Base-by-base conservation (phyloP, 2,888 invertebrate species). In the Andrena bucephala region DNA sequence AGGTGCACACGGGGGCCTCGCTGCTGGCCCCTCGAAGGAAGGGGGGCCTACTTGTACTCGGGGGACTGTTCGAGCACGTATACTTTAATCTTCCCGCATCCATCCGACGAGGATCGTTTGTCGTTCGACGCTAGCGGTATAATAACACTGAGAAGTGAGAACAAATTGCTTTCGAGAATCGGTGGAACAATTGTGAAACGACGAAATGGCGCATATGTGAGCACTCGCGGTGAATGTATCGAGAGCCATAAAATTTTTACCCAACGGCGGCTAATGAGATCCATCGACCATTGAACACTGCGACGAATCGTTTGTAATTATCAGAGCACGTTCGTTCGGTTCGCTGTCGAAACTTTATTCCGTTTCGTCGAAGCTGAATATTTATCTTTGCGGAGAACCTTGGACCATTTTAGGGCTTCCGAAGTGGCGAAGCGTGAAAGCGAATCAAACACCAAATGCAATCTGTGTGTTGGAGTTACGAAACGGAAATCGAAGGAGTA, bases 1-100 rank as follows among this genome's bases (percentile, higher is more conserved):
- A 93, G 92, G 93, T 93, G 92, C 91, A 93, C 89, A 80, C 84
- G 75, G 87, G 81, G 89, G 87, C 87, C 91, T 88, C 89, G 85
- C 87, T 85, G 80, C 87, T 72, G 85, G 83, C 71, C 71, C 77
- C 78, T 70, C 79, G 65, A 83, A 86, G 86, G 90, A 84, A 91
- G 92, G 92, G 92, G 91, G 91, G 84, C 89, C 91, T 91, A 91
- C 91, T 91, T 90, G 90, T 87, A 84, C 85, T 67, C 70, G 42
- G 72, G 77, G 74, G 77, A 82, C 79, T 85, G 81, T 78, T 83
- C 68, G 76, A 57, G 33, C 81, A 81, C 80, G 82, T 78, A 86
- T 87, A 85, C 87, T 73, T 83, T 67, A 75, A 85, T 87, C 84
- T 67, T 71, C 57, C 63, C 50, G 66, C 63, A 48, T 66, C 62